Conservation (phyloP, 1,140 invertebrate genomes). For the Papilio xuthus region DNA sequence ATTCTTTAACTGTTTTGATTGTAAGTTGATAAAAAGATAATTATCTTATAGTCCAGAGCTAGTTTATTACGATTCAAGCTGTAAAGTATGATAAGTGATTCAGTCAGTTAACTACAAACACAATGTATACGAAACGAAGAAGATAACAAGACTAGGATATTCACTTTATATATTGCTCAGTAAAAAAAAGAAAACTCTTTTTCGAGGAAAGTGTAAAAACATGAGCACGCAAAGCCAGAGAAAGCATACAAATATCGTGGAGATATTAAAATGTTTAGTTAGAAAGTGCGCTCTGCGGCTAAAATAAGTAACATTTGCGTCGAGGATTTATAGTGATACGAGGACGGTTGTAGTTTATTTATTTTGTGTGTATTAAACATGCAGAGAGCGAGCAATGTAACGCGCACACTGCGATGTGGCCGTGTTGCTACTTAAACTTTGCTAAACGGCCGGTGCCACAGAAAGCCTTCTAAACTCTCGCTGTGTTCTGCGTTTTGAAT, state of each 20-base stretch:
- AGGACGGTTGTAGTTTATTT: conserved; percentile 70
- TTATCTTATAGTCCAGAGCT: neutral
- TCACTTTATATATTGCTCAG: neutral
- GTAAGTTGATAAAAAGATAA: neutral
- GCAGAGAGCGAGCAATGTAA: conserved; percentile 61
- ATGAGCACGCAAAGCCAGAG: conserved; percentile 22
- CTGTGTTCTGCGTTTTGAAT: conserved; percentile 61
- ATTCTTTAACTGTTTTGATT: neutral
- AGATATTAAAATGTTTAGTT: conserved; percentile 34
- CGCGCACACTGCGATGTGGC: conserved; percentile 45
- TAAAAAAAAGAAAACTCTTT: neutral
- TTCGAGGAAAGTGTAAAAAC: conserved; percentile 3
- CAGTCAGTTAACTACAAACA: neutral
- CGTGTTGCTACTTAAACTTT: conserved; percentile 74
- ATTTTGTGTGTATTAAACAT: conserved; percentile 71
- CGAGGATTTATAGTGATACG: conserved; percentile 68
- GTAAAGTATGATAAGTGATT: neutral
- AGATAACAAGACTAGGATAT: neutral
- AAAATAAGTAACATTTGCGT: conserved; percentile 68
- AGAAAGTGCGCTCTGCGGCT: conserved; percentile 42
- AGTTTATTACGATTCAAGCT: neutral
- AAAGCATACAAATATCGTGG: conserved; percentile 15
- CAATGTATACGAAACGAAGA: neutral
- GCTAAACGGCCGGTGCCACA: conserved; percentile 69
- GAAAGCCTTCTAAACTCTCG: conserved; percentile 72